A percentile compares a stretch with the other conserved stretches of the same genome.
Evolutionary conservation across 2,113 vertebrate species (phyloP).

Genomic region (Circaetus gallicus): DNA sequence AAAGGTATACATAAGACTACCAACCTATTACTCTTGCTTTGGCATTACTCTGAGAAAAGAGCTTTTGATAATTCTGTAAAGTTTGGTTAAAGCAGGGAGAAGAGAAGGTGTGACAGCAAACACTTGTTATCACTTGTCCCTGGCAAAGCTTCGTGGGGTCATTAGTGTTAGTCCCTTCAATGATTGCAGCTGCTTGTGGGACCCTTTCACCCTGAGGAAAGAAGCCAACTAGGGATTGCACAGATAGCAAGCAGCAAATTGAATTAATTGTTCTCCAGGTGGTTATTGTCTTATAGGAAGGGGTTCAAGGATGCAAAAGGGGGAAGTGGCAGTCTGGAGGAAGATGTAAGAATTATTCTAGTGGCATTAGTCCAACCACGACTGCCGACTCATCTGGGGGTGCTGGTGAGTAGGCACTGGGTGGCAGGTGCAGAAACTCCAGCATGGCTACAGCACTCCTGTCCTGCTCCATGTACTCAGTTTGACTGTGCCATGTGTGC

Average conservation of each 20-base stretch:
- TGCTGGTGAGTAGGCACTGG: background rate
- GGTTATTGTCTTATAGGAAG: background rate
- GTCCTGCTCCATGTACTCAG: background rate
- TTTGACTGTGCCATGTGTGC: background rate
- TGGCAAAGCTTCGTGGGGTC: background rate
- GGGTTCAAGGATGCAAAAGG: background rate
- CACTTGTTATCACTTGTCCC: background rate
- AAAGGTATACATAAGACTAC: background rate
- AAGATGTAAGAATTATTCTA: background rate
- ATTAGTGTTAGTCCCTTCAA: background rate
- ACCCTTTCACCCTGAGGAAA: background rate
- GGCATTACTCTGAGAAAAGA: background rate
- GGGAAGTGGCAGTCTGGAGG: background rate
- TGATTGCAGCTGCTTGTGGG: background rate
- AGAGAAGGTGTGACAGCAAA: background rate
- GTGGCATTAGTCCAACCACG: accelerated
- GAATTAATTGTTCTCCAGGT: background rate
- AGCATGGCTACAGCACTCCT: background rate
- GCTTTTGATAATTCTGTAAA: background rate
- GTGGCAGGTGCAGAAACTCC: background rate
- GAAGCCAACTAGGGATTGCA: background rate
- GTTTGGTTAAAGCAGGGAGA: background rate
- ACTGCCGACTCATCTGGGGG: accelerated
- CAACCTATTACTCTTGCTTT: background rate
- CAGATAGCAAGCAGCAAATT: background rate